Evolutionary conservation across 2,888 invertebrate genomes (phyloP), one percentile per base, ranked within the genome.

Genomic region (Lochmaea capreae): DNA sequence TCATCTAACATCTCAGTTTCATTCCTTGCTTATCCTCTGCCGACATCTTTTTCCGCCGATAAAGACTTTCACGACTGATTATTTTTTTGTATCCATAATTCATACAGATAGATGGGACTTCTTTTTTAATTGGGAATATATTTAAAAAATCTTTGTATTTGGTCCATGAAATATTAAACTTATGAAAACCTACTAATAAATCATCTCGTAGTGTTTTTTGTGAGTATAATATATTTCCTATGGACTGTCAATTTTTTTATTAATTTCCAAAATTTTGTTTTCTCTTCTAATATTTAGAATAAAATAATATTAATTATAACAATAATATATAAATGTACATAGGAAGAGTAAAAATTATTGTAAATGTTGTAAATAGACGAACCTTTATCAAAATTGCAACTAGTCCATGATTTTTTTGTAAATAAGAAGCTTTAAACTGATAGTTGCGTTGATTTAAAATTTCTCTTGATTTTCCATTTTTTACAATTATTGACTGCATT

Each of bases 321-420:
- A 39, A 39, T 54, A 52, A 65, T 58, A 71, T 72, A 63, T 75
- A 46, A n/a, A 70, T 78, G 76, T 77, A 78, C 43, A 78, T 78
- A 79, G 65, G 70, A 65, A 65, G 52, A 62, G 66, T 26, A 62
- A 66, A 67, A 59, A 72, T 18, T 59, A 61, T 67, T 77, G 77
- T 77, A 77, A 67, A 77, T 77, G 71, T 59, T 77, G 77, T 77
- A 77, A 22, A 77, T 76, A 76, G 65, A 62, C 54, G 33, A 69
- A 61, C 71, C 66, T 62, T 71, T 67, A 72, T 73, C 49, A 67
- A 67, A 65, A 59, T 71, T 73, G 79, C 81, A 80, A 82, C 83
- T 84, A 84, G 82, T 84, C 83, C 81, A 79, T 79, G 46, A 77
- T 74, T 52, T 71, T 78, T 79, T 79, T 80, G 77, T 79, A 79